These are phyloP conservation scores for Aleiodes leptofemur DNA, from an alignment of 2,888 invertebrate genomes.

Conservation along the genomic window DNA sequence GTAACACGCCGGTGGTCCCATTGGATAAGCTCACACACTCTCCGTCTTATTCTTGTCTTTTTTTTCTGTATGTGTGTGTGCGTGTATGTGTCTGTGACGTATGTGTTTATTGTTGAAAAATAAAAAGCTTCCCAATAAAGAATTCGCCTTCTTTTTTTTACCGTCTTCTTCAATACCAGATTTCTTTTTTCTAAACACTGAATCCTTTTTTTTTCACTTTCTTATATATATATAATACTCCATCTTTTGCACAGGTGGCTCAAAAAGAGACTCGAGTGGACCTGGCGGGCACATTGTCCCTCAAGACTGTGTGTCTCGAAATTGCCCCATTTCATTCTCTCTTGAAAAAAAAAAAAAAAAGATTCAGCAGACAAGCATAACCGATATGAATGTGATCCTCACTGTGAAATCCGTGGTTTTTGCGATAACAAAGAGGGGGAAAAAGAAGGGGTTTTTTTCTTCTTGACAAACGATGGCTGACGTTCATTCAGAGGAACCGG, in stretches of 20 bases:
- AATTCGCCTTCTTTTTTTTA: conserved; percentile 11
- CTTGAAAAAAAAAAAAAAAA: conserved; percentile 32
- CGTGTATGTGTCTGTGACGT: conserved; percentile 3
- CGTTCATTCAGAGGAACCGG: conserved; percentile 34
- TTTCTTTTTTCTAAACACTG: conserved; percentile 28
- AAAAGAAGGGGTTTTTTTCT: conserved; percentile 36
- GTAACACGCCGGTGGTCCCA: conserved; percentile 58
- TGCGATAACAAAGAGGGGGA: background rate
- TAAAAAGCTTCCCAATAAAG: conserved; percentile 4
- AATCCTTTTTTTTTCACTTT: conserved; percentile 2
- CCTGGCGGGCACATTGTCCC: conserved; percentile 18
- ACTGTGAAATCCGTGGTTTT: conserved; percentile 53
- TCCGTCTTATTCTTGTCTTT: conserved; percentile 37
- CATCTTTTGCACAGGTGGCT: conserved; percentile 68
- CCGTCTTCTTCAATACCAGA: conserved; percentile 2
- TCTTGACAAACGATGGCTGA: conserved; percentile 47
- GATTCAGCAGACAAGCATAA: conserved; percentile 50
- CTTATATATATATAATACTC: background rate
- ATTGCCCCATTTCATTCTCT: conserved; percentile 59
- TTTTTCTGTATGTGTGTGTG: background rate
- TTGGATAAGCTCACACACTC: conserved; percentile 38
- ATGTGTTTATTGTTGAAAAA: conserved; percentile 21
- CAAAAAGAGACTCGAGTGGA: conserved; percentile 42
- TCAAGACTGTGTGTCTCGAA: conserved; percentile 60
- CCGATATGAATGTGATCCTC: conserved; percentile 57